A percentile compares a stretch with the other conserved stretches of the same genome.
Conservation (phyloP, 2,113 vertebrate species). For the human (Homo sapiens) region DNA sequence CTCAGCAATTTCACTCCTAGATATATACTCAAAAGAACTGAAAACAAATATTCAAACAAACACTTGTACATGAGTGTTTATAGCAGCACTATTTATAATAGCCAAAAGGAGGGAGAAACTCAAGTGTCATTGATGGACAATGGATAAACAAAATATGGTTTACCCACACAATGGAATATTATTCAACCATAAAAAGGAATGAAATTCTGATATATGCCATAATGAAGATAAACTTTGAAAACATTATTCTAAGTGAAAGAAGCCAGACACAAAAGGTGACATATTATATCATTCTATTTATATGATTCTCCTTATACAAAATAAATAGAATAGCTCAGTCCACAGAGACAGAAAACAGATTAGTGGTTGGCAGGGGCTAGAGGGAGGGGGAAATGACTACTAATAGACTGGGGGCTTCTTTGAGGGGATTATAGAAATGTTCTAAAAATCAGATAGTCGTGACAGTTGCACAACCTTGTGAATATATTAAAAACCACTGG, state of each 20-base stretch:
- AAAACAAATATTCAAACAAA: constrained; percentile 5
- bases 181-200: neutral
- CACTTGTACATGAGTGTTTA: neutral
- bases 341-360: neutral
- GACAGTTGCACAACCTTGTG: neutral
- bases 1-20: neutral
- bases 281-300: neutral
- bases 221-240: neutral
- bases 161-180: neutral
- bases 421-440: neutral
- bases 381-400: neutral
- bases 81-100: neutral
- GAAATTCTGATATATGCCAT: neutral
- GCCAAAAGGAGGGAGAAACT: neutral
- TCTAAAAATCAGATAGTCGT: neutral
- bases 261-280: neutral
- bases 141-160: neutral
- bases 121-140: neutral
- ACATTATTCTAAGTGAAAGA: neutral
- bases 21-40: neutral
- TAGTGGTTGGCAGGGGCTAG: neutral
- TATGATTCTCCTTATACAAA: neutral
- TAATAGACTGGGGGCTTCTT: neutral
- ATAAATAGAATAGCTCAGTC: neutral
- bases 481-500: neutral